phyloP scores from a whole-genome alignment of 2,797 vertebrate species.

The Hyperoplus immaculatus region DNA sequence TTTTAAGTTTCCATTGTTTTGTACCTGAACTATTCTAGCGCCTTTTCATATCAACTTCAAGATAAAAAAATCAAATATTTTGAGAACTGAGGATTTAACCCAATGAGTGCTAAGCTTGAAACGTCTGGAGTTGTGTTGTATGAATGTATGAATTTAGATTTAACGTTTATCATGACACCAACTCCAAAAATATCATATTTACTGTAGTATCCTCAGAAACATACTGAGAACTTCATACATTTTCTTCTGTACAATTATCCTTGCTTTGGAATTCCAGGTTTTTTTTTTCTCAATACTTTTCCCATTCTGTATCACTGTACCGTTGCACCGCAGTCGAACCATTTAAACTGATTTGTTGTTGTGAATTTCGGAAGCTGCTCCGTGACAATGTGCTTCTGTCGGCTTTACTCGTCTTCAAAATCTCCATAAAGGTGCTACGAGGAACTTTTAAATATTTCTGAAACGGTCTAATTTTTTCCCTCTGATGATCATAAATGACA shows the following conservation, averaged over 20 bases:
- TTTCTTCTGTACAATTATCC: no score
- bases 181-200: not conserved
- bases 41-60: not conserved
- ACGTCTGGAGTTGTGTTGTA: not conserved
- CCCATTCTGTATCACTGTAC: not conserved
- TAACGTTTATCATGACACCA: not conserved
- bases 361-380: slow-evolving; percentile 9
- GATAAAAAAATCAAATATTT: not conserved
- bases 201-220: not conserved
- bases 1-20: not conserved
- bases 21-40: not conserved
- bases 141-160: not conserved
- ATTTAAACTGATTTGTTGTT: not conserved
- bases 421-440: not conserved
- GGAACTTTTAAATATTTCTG: no score
- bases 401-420: not conserved
- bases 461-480: no score
- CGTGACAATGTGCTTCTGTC: not conserved
- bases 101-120: not conserved
- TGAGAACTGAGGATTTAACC: not conserved
- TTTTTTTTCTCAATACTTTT: no score
- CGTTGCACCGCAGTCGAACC: not conserved
- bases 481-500: no score
- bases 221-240: no score
- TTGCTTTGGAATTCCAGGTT: no score